A percentile compares a stretch with the other conserved stretches of the same genome.
These are phyloP conservation scores for Albula glossodonta DNA, from an alignment of 2,113 vertebrate species.

Conservation along the genomic window DNA sequence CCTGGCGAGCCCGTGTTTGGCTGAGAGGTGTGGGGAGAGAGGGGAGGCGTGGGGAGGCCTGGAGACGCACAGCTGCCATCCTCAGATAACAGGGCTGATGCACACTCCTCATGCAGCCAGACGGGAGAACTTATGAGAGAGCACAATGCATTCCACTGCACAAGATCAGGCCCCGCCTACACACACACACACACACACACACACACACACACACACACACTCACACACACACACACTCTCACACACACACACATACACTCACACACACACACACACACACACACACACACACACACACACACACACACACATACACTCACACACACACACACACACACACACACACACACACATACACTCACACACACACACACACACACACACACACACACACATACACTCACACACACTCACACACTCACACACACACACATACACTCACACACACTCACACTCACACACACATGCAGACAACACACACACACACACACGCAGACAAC, in stretches of 20 bases:
- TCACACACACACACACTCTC: background rate
- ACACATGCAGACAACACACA: background rate
- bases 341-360: no score
- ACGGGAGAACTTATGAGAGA: background rate
- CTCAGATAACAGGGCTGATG: background rate
- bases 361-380: background rate
- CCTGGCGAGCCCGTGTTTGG: background rate
- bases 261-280: no score
- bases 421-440: background rate
- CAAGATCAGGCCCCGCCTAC: background rate
- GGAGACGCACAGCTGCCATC: background rate
- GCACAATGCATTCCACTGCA: background rate
- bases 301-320: slow-evolving; percentile 16
- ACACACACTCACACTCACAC: no score
- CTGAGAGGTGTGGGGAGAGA: background rate
- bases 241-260: background rate
- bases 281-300: no score
- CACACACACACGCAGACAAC: no score
- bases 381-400: background rate
- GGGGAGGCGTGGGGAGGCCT: background rate
- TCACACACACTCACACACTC: background rate
- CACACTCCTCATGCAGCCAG: background rate
- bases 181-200: background rate
- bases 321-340: no score
- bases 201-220: background rate